Evolutionary conservation across 1,140 invertebrate species (phyloP), one percentile per base, ranked within the genome.

Genomic region (Panagrolaimus sp.): DNA sequence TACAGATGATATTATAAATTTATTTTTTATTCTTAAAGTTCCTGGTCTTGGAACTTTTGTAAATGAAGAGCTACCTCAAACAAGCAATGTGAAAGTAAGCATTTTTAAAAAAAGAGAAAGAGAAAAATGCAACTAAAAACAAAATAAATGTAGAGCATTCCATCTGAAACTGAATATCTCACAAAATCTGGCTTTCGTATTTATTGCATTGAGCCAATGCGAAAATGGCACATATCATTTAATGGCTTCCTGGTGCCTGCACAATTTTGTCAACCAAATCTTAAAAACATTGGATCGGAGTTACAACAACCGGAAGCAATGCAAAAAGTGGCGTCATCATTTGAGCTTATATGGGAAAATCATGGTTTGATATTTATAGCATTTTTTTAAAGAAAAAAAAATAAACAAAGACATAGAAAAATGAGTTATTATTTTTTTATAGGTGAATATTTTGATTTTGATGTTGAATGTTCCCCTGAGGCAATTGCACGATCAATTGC

Each of bases 361-460:
- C 69, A 69, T 43, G 74, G 74, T 76, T 9, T 42, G 65, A 20
- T 20, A 38, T 75, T n/a, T n/a, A n/a, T 20, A 9, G 3, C 14
- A 44, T 70, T 13, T 43, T 13, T 31, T 16, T 20, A 11, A 43
- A n/a, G n/a, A 27, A n/a, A n/a, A n/a, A n/a, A n/a, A n/a, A n/a
- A n/a, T n/a, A 63, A 45, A 61, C 14, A 13, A 27, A 9, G 20
- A 25, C 13, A 31, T 31, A 5, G 8, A 48, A 16, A 23, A 25
- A 23, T 51, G 64, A 38, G 23, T 64, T 65, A 27, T 7, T 27
- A 43, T 0, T 62, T 11, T n/a, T 65, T 76, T 25, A n/a, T 51
- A 71, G 76, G 77, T 27, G 78, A 73, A 11, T 64, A 73, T 48
- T 78, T 78, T 63, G 77, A 78, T 45, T 78, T 78, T 63, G 77